Evolutionary conservation across 1,140 invertebrate genomes (phyloP).

Genomic region (Lasioglossum baleicum): DNA sequence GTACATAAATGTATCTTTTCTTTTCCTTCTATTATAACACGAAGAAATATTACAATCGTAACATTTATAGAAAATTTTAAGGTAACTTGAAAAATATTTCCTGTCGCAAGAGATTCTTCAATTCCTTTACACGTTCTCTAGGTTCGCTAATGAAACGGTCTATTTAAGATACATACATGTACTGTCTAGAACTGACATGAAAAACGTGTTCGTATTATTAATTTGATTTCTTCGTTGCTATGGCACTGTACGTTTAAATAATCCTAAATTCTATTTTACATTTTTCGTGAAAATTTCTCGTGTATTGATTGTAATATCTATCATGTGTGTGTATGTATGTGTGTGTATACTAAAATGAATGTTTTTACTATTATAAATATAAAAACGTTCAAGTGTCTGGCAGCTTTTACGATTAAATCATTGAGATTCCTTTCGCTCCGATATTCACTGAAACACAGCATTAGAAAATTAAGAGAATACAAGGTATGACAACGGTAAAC

Average conservation of each 20-base stretch:
- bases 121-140: conserved; percentile 40
- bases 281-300: conserved; percentile 46
- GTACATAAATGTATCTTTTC: conserved; percentile 55
- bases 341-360: conserved; percentile 50
- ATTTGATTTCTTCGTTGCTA: conserved; percentile 68
- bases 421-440: conserved; percentile 9
- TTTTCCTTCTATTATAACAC: conserved; percentile 16
- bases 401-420: conserved; percentile 50
- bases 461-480: conserved; percentile 10
- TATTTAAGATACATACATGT: conserved; percentile 54
- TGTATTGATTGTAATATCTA: conserved; percentile 53
- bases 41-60: conserved; percentile 48
- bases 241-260: conserved; percentile 66
- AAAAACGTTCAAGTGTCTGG: conserved; percentile 59
- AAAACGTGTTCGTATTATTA: conserved; percentile 44
- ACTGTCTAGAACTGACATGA: conserved; percentile 62
- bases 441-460: conserved; percentile 30
- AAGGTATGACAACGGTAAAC: not conserved
- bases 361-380: conserved; percentile 50
- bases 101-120: conserved; percentile 44
- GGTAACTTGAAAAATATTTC: conserved; percentile 43
- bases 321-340: conserved; percentile 2
- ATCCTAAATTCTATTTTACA: conserved; percentile 53
- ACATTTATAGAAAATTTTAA: conserved; percentile 32
- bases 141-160: conserved; percentile 31